These are phyloP conservation scores for Ochropacha duplaris DNA, from an alignment of 2,888 invertebrate species.

Conservation along the genomic window DNA sequence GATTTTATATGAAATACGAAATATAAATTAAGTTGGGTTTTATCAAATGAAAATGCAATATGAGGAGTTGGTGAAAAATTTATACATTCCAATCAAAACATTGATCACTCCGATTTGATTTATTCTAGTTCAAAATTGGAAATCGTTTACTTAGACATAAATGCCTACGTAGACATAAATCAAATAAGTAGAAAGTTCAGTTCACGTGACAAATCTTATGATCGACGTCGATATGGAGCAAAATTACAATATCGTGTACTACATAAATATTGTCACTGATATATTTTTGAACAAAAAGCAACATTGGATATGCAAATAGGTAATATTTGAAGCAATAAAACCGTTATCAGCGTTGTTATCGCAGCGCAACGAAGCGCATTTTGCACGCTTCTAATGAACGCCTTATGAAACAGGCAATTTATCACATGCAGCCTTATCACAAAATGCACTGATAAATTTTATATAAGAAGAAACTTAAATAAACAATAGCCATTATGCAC, in stretches of 20 bases:
- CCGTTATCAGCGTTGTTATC: conserved; percentile 74
- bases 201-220: background rate
- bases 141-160: background rate
- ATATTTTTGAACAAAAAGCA: conserved; percentile 47
- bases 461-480: conserved; percentile 69
- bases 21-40: background rate
- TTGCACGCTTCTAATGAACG: conserved; percentile 81
- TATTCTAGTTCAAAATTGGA: background rate
- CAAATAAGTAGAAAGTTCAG: background rate
- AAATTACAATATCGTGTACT: conserved; percentile 1
- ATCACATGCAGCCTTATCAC: conserved; percentile 79
- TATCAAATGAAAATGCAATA: too few relatives aligned
- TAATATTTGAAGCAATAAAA: conserved; percentile 80
- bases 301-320: conserved; percentile 69
- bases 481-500: conserved; percentile 60
- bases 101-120: background rate
- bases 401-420: conserved; percentile 82
- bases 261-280: conserved; percentile 35
- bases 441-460: conserved; percentile 72
- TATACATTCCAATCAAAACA: background rate
- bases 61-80: too few relatives aligned
- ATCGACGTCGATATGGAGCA: background rate
- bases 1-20: too few relatives aligned
- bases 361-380: conserved; percentile 79
- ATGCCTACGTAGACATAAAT: background rate